Evolutionary conservation across 2,888 invertebrate genomes (phyloP).

Genomic region (Netelia fuscicornis): DNA sequence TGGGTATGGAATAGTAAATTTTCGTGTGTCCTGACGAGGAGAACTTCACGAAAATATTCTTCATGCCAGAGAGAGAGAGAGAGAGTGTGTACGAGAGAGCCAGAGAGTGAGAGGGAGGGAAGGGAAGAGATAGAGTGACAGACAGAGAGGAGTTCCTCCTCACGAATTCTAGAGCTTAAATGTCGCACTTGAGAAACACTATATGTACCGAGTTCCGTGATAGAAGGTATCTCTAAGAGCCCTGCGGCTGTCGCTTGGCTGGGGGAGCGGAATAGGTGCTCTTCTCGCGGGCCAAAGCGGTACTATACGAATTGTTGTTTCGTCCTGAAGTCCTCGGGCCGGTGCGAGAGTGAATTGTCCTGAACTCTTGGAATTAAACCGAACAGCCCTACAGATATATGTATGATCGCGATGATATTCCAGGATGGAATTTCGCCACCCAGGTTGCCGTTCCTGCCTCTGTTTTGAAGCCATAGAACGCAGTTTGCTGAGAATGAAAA

Average conservation of each 20-base stretch:
- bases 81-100: not conserved
- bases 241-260: not conserved
- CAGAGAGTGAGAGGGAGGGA: not conserved
- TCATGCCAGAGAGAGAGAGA: not conserved
- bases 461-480: constrained; percentile 23
- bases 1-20: constrained; percentile 54
- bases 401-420: constrained; percentile 38
- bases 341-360: constrained; percentile 38
- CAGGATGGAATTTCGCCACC: constrained; percentile 36
- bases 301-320: constrained; percentile 50
- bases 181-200: constrained; percentile 7
- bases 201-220: constrained; percentile 5
- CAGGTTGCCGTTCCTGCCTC: constrained; percentile 29
- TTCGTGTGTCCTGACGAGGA: constrained; percentile 25
- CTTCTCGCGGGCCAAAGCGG: constrained; percentile 28
- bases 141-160: not conserved
- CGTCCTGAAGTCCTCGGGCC: constrained; percentile 7
- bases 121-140: too few species aligned
- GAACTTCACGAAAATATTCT: constrained; percentile 13
- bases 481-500: constrained; percentile 42
- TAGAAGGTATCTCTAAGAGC: not conserved
- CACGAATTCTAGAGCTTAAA: not conserved
- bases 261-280: not conserved
- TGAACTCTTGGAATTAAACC: constrained; percentile 50
- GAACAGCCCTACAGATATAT: not conserved